Evolutionary conservation across 1,140 invertebrate species (phyloP).

Genomic region (Saccostrea cuccullata): DNA sequence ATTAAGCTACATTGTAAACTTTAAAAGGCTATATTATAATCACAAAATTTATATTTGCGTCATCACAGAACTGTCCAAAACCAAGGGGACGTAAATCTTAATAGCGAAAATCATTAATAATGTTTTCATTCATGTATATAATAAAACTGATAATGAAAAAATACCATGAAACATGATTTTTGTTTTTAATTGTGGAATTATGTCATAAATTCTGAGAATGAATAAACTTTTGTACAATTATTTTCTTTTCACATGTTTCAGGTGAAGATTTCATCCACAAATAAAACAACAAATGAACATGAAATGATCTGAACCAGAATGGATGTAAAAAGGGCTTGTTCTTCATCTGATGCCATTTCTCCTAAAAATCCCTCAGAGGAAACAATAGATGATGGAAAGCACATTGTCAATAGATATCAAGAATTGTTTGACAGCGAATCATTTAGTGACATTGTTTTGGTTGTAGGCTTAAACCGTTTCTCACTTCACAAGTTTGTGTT

Average conservation of each 20-base stretch:
- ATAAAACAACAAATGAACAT: neutral
- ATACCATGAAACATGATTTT: neutral
- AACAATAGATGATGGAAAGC: constrained; percentile 62
- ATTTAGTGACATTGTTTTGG: constrained; percentile 69
- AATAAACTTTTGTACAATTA: neutral
- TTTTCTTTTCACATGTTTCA: neutral
- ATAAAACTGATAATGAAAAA: neutral
- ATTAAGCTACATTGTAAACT: too few species aligned
- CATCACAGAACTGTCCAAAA: too few species aligned
- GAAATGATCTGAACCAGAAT: neutral
- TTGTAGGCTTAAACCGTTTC: constrained; percentile 63
- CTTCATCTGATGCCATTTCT: neutral
- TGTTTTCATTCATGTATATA: neutral
- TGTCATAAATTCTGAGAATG: neutral
- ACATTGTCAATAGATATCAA: constrained; percentile 61
- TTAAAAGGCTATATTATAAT: too few species aligned
- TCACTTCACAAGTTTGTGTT: constrained; percentile 71
- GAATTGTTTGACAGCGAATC: constrained; percentile 63
- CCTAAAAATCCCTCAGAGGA: constrained; percentile 48
- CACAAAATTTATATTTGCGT: too few species aligned
- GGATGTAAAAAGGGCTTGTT: constrained; percentile 14
- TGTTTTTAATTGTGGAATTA: neutral
- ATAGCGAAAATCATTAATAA: neutral
- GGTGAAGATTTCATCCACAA: neutral
- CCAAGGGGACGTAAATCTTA: neutral